Evolutionary conservation across 2,113 vertebrate species (phyloP), one percentile per base, ranked within the genome.

Genomic region (Coturnix japonica): DNA sequence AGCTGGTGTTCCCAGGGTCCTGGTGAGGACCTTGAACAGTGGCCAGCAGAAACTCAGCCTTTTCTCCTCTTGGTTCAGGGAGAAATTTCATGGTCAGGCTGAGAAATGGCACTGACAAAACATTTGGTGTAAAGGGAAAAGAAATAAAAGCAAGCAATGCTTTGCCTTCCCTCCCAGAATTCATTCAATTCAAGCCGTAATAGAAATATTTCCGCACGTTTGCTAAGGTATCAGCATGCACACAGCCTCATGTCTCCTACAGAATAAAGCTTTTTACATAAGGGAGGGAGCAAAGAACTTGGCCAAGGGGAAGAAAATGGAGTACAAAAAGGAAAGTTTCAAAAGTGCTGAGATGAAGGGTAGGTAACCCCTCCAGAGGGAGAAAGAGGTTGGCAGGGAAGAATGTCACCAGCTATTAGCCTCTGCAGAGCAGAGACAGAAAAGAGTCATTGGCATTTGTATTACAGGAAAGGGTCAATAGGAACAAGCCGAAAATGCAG

Each of bases 401-500:
- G 80, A 89, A 86, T 78, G 81, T 75, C 89, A 81, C 57, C 78
- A 56, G 12, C 65, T 75, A 5, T 88, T 74, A 77, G 46, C 82
- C 61, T 88, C 73, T 85, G 72, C 76, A 83, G 79, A 77, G 64
- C 56, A n/a, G 64, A 46, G 56, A 77, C 64, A 67, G 41, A 47
- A 47, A 25, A 54, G 51, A 79, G 60, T 31, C 81, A 35, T 13
- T 91, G 89, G 63, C 59, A 31, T 81, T 85, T 91, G 71, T 87
- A 13, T 79, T 92, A 54, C 63, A 57, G 81, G 35, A 57, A 56
- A 63, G 89, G 81, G 71, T 76, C 66, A 53, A 20, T n/a, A 81
- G 78, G 78, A 92, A 73, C 89, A 86, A 76, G 81, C 70, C 65
- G 71, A 33, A 92, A 95, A 89, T 54, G 54, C 59, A 67, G 73